Conservation (phyloP, 2,797 vertebrate genomes). For the Pygocentrus nattereri region DNA sequence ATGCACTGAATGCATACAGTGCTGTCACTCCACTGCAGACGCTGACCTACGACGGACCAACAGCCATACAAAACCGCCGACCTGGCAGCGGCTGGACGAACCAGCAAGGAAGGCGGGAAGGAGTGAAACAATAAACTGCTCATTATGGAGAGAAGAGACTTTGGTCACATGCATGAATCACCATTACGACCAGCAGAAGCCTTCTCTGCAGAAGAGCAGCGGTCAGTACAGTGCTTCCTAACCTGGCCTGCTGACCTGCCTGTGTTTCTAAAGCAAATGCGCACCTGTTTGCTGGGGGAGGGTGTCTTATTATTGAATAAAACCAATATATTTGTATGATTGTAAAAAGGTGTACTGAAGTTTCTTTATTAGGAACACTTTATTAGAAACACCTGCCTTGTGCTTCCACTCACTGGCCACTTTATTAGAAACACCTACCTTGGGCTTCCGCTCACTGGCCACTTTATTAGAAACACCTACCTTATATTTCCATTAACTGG, state of each 20-base stretch:
- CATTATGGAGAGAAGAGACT: conserved; percentile 31
- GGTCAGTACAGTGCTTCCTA: conserved; percentile 61
- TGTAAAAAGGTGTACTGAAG: conserved; percentile 67
- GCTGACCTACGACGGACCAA: not conserved
- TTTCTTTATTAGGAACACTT: not conserved
- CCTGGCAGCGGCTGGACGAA: conserved; percentile 2
- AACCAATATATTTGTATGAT: conserved; percentile 87
- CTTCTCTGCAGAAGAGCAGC: conserved; percentile 65
- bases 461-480: no score
- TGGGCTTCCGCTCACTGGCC: not conserved
- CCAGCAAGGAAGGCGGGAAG: conserved; percentile 63
- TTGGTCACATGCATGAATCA: conserved; percentile 75
- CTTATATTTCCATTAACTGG: no score
- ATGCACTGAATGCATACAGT: conserved; percentile 2
- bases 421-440: not conserved
- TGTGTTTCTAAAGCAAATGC: conserved; percentile 78
- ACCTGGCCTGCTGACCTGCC: conserved; percentile 68
- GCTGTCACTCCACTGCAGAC: not conserved
- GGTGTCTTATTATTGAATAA: conserved; percentile 77
- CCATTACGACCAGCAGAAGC: conserved; percentile 59
- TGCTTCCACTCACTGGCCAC: not conserved
- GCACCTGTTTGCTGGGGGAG: conserved; percentile 69
- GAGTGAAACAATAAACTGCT: conserved; percentile 33
- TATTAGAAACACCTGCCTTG: not conserved
- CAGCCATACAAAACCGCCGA: not conserved